Evolutionary conservation across 92 coral and sea anemone species (phyloP).

Genomic region (Parazoanthus atlanticus): DNA sequence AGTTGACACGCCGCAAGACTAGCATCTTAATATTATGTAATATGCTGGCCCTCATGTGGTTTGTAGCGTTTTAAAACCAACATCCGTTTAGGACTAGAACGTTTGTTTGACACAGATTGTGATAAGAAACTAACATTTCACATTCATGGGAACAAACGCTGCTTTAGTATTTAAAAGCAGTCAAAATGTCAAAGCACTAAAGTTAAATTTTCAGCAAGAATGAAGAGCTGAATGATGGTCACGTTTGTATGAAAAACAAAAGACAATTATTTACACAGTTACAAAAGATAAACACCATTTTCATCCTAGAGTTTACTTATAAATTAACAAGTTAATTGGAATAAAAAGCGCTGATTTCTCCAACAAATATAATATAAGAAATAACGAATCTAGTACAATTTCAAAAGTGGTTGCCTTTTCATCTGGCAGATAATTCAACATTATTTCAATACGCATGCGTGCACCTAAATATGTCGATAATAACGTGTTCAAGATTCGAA

Average conservation of each 20-base stretch:
- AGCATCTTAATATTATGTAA: background rate
- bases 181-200: background rate
- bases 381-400: background rate
- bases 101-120: background rate
- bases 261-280: no score
- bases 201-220: background rate
- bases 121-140: background rate
- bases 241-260: background rate
- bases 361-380: background rate
- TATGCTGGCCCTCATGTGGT: background rate
- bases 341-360: background rate
- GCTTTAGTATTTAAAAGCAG: background rate
- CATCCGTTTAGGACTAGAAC: background rate
- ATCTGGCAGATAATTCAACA: background rate
- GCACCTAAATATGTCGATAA: background rate
- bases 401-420: background rate
- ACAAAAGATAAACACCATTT: background rate
- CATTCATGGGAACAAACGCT: background rate
- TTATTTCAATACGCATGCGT: background rate
- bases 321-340: background rate
- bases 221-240: background rate
- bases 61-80: no score
- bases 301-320: background rate
- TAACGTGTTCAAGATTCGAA: background rate
- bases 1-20: background rate